Conservation (phyloP, 2,797 vertebrate genomes). For the Salmo trutta region DNA sequence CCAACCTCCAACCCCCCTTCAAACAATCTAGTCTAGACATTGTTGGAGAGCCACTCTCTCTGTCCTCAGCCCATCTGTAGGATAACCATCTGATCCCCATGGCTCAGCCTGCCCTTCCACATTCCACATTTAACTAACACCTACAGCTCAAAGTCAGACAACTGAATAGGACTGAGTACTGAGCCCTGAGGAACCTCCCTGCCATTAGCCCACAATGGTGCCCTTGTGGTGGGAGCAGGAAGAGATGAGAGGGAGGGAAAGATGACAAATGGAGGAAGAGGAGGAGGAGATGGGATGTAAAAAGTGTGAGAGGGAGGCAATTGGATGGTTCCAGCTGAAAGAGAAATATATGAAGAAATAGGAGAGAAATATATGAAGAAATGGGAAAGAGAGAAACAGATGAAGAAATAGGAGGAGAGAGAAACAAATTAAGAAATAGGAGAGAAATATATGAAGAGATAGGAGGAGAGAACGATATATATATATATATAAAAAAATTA, state of each 20-base stretch:
- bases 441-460: background rate
- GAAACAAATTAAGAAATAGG: background rate
- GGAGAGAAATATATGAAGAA: background rate
- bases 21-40: constrained; percentile 28
- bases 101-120: constrained; percentile 38
- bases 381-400: background rate
- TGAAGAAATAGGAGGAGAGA: background rate
- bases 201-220: constrained; percentile 28
- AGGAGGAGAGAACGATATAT: background rate
- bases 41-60: constrained; percentile 35
- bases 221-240: constrained; percentile 37
- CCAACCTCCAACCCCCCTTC: background rate
- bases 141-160: constrained; percentile 40
- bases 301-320: constrained; percentile 1
- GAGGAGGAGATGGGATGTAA: constrained; percentile 4
- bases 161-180: constrained; percentile 19
- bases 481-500: no score
- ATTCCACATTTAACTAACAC: constrained; percentile 49
- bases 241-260: constrained; percentile 3
- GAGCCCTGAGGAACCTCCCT: constrained; percentile 13
- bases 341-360: background rate
- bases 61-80: constrained; percentile 26
- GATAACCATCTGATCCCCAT: constrained; percentile 41
- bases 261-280: background rate
- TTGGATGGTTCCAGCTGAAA: background rate